Evolutionary conservation across 1,140 invertebrate species (phyloP).

Genomic region (Melanaphis sacchari): DNA sequence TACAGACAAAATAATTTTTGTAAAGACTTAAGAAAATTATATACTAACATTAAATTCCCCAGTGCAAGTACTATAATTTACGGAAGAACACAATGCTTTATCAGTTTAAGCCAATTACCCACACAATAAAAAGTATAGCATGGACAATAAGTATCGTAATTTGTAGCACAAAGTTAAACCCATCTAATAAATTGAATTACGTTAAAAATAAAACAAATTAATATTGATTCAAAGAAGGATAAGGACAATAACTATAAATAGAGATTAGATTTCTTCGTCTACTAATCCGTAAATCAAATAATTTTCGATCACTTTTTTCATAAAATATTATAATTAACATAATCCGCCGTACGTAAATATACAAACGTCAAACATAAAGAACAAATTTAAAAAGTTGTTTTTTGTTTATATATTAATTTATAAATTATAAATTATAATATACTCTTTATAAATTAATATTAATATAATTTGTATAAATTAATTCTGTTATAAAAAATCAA

Average conservation of each 20-base stretch:
- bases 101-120: slow-evolving; percentile 6
- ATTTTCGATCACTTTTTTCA: not conserved
- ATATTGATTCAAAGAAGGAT: not conserved
- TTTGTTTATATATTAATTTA: not conserved
- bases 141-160: not conserved
- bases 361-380: not conserved
- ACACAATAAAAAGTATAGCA: not conserved
- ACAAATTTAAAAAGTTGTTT: not conserved
- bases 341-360: not conserved
- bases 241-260: not conserved
- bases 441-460: not conserved
- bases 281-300: not conserved
- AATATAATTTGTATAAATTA: not conserved
- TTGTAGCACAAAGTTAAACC: not conserved
- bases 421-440: not conserved
- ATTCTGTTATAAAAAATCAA: too few relatives aligned
- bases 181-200: not conserved
- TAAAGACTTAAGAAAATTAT: not conserved
- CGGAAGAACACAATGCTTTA: not conserved
- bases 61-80: slow-evolving; percentile 19
- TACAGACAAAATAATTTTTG: not conserved
- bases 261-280: not conserved
- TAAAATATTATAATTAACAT: not conserved
- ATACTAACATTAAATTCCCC: not conserved
- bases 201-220: not conserved